Conservation (phyloP, 2,113 vertebrate species). For the Stigmatopora nigra region DNA sequence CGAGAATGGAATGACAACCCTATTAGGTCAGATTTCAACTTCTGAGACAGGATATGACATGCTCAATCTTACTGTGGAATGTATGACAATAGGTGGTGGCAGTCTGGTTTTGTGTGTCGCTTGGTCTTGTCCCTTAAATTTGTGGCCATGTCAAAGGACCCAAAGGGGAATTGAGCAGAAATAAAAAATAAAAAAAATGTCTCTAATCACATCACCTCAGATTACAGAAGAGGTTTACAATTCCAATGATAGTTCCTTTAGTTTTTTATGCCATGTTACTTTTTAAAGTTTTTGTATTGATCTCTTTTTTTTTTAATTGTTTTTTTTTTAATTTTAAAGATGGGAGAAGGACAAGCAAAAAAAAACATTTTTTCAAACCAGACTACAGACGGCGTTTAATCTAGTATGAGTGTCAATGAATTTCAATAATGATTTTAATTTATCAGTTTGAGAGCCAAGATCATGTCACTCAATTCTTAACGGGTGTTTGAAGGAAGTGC, state of each 20-base stretch:
- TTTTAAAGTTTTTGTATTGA: background rate
- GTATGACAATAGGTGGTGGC: conserved; percentile 39
- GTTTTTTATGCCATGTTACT: background rate
- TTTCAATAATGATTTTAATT: conserved; percentile 47
- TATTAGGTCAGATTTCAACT: conserved; percentile 51
- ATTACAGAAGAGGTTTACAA: background rate
- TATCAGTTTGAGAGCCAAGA: conserved; percentile 24
- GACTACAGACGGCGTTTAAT: conserved; percentile 19
- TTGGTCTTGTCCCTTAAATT: conserved; percentile 3
- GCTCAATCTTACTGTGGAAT: conserved; percentile 60
- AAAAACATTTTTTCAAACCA: background rate
- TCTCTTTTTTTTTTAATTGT: background rate
- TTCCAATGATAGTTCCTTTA: background rate
- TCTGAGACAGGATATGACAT: conserved; percentile 67
- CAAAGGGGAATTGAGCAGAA: background rate
- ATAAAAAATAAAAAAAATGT: background rate
- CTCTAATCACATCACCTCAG: background rate
- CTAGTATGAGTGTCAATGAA: conserved; percentile 32
- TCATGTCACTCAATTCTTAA: conserved; percentile 37
- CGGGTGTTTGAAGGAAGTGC: conserved; percentile 12
- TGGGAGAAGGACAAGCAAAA: too few species aligned
- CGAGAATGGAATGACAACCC: conserved; percentile 39
- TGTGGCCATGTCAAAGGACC: background rate
- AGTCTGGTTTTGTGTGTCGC: conserved; percentile 11
- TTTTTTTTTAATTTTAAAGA: too few species aligned